Base-by-base conservation (phyloP, 92 coral and sea anemone species). In the Nematostella vectensis region DNA sequence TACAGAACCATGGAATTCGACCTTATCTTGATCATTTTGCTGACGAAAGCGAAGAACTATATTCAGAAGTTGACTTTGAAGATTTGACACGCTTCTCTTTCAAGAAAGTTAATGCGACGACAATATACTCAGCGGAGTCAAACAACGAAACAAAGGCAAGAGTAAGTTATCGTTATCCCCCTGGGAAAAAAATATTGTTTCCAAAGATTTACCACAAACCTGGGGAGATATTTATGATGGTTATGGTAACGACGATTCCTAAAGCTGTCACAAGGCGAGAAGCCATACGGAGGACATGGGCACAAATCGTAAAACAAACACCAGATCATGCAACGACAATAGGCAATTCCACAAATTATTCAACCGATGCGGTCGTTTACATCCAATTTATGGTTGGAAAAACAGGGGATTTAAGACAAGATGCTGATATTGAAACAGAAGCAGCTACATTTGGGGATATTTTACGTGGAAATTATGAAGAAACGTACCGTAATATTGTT, bases 221-320 rank as follows among this genome's bases (percentile, higher is more conserved):
- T 4, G 63, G 48, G 10, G 56, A 30, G 10, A 45, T 66, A 8
- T 55, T 36, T 4, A 16, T 66, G 18, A 10, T 66, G 4, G 55
- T 66, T 54, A 39, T 66, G 2, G 72, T 66, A 1, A 66, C 72
- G 1, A 55, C 72, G 2, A 27, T 29, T 19, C 72, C 72, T 1
- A 44, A 66, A 55, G 30, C 72, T 17, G 11, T 54, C 1, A 63
- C 43, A 11, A 66, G 17, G 10, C 25, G 72, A 12, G 60, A 66
- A 9, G 37, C 55, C 16, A 66, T 66, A 12, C 72, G 72, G 23
- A 55, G 33, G 3, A 54, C 72, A 11, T 66, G 72, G 72, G 72
- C 53, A 16, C 54, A 21, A 3, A 17, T 45, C 18, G 18, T 9
- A 45, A 33, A 33, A 33, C n/a, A n/a, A n/a, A 26, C 45, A 3